Base-by-base conservation (phyloP, 1,140 invertebrate species). In the Drosophila ananassae region DNA sequence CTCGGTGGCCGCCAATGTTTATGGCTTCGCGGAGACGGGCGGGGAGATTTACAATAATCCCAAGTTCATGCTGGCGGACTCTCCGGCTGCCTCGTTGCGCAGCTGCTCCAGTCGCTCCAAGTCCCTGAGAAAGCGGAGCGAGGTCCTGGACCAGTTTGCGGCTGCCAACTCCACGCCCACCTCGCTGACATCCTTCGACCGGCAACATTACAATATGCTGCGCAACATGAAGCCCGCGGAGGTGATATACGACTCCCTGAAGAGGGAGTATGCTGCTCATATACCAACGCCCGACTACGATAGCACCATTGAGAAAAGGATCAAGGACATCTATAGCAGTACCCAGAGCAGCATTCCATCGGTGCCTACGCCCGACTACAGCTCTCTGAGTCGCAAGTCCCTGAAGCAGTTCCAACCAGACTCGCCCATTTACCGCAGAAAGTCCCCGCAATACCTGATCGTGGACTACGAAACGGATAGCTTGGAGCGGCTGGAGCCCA, bases 381-480 rank as follows among this genome's bases (percentile, higher is more conserved):
- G 91, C n/a, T 91, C 91, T 0, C 51, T 91, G 12, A 91, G 82
- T n/a, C 73, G 82, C 6, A 87, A 84, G 6, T 90, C 81, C 2
- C 64, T 92, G 0, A 89, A 90, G n/a, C 90, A 91, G 30, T 87
- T 90, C 62, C 91, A 91, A 39, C 91, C 91, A 0, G 91, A 92
- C 21, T 92, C 91, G 0, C 91, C 91, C 1, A 91, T 92, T 22
- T 92, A 92, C 37, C 47, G 89, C 1, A 60, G 91, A 6, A 92
- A 91, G 25, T 91, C 90, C 0, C 91, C 91, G 0, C 91, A 92
- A 51, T 91, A 92, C 53, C 50, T 92, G 57, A 92, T 92, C 10
- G 92, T 94, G 51, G 94, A 96, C 59, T 97, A 96, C 73, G 96
- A 97, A 79, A 94, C 95, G 1, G 96, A 97, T 72, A 97, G 96